Evolutionary conservation across 2,797 vertebrate species (phyloP).

Genomic region (Sylvilagus floridanus): DNA sequence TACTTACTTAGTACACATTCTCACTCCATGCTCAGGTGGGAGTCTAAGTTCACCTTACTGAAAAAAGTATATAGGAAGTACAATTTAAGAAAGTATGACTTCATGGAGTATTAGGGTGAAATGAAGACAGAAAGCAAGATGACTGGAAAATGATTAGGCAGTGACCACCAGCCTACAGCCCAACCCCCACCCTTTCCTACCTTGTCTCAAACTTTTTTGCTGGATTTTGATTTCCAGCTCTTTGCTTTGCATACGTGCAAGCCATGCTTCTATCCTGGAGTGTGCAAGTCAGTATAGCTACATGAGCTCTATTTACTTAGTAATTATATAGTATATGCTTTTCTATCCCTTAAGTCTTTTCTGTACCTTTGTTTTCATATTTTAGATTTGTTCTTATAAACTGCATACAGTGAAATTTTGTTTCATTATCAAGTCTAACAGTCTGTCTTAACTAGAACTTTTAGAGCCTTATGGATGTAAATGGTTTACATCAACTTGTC

Average conservation of each 20-base stretch:
- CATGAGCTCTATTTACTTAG: background rate
- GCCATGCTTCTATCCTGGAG: background rate
- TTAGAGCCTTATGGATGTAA: background rate
- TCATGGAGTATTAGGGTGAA: background rate
- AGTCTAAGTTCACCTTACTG: slow-evolving; percentile 3
- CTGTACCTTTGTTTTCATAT: background rate
- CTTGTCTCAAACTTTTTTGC: background rate
- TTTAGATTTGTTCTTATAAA: background rate
- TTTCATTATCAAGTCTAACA: background rate
- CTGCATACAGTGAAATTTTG: background rate
- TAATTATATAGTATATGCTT: background rate
- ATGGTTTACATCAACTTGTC: slow-evolving; percentile 21
- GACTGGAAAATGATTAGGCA: background rate
- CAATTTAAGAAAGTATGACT: background rate
- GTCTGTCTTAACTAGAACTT: slow-evolving; percentile 14
- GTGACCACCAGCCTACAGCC: background rate
- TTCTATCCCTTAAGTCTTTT: background rate
- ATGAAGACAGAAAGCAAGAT: background rate
- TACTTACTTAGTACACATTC: background rate
- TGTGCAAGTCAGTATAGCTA: background rate
- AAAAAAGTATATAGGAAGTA: background rate
- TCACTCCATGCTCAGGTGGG: background rate
- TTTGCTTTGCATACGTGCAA: background rate
- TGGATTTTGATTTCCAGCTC: background rate
- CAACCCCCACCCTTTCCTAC: background rate